phyloP scores from a whole-genome alignment of 1,140 invertebrate genomes.

The Mactra quadrangularis region DNA sequence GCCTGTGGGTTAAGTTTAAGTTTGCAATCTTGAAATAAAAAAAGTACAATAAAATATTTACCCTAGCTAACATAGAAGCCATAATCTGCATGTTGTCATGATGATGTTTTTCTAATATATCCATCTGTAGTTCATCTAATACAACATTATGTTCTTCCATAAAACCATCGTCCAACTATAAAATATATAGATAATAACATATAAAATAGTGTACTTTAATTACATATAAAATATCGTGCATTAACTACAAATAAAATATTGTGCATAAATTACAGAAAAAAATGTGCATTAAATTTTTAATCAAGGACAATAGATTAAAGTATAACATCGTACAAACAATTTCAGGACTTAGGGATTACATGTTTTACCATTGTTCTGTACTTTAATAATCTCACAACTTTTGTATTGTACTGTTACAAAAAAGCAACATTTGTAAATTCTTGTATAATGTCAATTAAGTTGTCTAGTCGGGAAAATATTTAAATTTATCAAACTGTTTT shows the following conservation, averaged over 20 bases:
- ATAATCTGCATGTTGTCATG: constrained; percentile 82
- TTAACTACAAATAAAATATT: too few relatives aligned
- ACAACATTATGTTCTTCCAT: constrained; percentile 81
- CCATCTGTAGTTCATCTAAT: constrained; percentile 81
- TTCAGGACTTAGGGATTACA: not conserved
- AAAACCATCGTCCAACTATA: constrained; percentile 82
- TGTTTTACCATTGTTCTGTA: too few relatives aligned
- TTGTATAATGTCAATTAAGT: too few relatives aligned
- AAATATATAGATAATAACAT: constrained; percentile 39
- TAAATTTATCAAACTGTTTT: too few relatives aligned
- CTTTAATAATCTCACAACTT: too few relatives aligned
- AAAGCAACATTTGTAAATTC: too few relatives aligned
- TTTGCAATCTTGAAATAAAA: too few relatives aligned
- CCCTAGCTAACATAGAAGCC: constrained; percentile 77
- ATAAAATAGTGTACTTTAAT: not conserved
- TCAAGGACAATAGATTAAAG: not conserved
- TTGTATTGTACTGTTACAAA: too few relatives aligned
- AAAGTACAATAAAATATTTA: constrained; percentile 69
- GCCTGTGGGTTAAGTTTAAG: too few relatives aligned
- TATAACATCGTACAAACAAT: not conserved
- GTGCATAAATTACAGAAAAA: too few relatives aligned
- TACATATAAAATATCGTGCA: not conserved
- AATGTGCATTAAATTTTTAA: not conserved
- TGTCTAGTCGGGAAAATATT: too few relatives aligned
- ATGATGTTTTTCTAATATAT: constrained; percentile 81